phyloP scores from a whole-genome alignment of 2,113 vertebrate species.

The Rhodinocichla rosea region DNA sequence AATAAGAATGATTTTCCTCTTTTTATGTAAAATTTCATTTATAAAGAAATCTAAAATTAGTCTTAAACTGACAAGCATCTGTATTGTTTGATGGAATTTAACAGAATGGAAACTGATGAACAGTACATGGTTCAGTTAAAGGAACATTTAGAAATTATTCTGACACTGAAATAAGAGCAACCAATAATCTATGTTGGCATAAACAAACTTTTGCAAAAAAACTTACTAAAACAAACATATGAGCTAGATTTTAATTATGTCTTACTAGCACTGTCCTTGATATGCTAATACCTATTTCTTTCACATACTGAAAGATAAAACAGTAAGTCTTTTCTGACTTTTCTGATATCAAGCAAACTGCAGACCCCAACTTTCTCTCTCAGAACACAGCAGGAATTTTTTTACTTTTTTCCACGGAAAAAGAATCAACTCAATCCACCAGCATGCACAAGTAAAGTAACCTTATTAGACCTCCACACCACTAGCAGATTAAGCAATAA shows the following conservation, averaged over 20 bases:
- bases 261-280: background rate
- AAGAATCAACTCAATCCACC: background rate
- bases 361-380: background rate
- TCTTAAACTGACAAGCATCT: background rate
- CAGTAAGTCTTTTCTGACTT: background rate
- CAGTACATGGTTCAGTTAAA: background rate
- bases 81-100: background rate
- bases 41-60: background rate
- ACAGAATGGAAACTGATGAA: background rate
- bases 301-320: background rate
- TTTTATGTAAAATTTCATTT: background rate
- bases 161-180: background rate
- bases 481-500: slow-evolving; percentile 29
- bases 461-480: background rate
- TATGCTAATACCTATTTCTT: background rate
- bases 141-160: background rate
- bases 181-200: background rate
- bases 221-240: background rate
- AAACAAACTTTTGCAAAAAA: background rate
- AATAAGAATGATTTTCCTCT: background rate
- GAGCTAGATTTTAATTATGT: background rate
- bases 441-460: slow-evolving; percentile 7
- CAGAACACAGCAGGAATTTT: background rate
- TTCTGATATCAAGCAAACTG: background rate
- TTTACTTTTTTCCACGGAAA: background rate